Evolutionary conservation across 2,113 vertebrate species (phyloP).

Genomic region (Atlantisia rogersi): DNA sequence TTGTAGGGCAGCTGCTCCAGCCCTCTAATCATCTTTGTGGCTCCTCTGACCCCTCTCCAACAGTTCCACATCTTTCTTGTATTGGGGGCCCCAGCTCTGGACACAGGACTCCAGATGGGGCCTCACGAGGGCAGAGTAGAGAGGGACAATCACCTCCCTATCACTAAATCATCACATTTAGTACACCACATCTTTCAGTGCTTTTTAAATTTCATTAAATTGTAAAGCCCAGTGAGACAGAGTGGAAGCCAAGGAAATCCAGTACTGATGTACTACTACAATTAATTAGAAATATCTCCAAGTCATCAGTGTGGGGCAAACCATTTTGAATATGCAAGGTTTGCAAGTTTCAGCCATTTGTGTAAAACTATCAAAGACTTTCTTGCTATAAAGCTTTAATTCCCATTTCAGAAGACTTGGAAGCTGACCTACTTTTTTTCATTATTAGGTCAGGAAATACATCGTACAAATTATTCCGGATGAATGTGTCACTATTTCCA

Average conservation of each 20-base stretch:
- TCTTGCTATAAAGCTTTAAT: slow-evolving; percentile 7
- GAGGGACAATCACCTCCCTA: no score
- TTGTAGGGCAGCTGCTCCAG: no score
- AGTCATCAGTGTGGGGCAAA: background rate
- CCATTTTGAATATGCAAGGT: slow-evolving; percentile 2
- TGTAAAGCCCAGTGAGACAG: background rate
- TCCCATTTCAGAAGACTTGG: background rate
- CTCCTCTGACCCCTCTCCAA: no score
- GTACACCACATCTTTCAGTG: background rate
- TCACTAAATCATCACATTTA: background rate
- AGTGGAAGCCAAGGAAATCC: background rate
- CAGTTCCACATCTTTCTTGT: no score
- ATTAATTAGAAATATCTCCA: slow-evolving; percentile 27
- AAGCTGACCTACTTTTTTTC: slow-evolving; percentile 20
- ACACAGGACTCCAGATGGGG: no score
- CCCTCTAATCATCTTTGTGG: no score
- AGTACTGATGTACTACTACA: background rate
- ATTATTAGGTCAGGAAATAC: slow-evolving; percentile 28
- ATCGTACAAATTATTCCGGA: background rate
- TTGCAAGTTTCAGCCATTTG: slow-evolving; percentile 16
- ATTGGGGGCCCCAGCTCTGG: no score
- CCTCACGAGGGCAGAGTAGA: no score
- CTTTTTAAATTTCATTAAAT: slow-evolving; percentile 1
- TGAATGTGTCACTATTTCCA: background rate
- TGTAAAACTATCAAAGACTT: background rate